A percentile compares a stretch with the other conserved stretches of the same genome.
These are phyloP conservation scores for Diorhabda carinulata DNA, from an alignment of 1,140 invertebrate species.

Conservation along the genomic window DNA sequence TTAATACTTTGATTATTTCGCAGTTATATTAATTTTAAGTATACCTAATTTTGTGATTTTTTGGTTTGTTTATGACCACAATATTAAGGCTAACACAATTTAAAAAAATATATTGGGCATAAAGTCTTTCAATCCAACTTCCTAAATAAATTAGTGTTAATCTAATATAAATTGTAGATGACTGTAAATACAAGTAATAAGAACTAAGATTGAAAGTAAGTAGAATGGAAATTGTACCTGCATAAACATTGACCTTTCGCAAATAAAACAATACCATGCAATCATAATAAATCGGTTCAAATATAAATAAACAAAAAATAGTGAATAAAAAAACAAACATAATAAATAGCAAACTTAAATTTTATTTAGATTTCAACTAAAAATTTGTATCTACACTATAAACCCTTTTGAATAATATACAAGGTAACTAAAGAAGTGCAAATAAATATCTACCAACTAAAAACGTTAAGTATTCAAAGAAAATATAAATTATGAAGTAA, in stretches of 20 bases:
- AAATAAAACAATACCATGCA: slow-evolving; percentile 20
- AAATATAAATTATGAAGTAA: slow-evolving; percentile 23
- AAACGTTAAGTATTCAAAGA: slow-evolving; percentile 27
- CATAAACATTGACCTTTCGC: not conserved
- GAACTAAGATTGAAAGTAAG: no score
- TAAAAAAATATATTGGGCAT: no score
- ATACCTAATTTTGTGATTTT: no score
- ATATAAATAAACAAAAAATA: not conserved
- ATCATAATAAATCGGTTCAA: slow-evolving; percentile 6
- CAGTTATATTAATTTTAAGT: no score
- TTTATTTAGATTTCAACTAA: slow-evolving; percentile 22
- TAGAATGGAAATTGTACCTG: no score
- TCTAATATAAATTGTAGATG: no score
- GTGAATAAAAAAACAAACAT: slow-evolving; percentile 7
- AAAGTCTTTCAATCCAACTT: no score
- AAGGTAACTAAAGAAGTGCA: slow-evolving; percentile 40
- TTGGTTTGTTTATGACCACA: no score
- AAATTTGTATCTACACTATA: slow-evolving; percentile 25
- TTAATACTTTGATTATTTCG: no score
- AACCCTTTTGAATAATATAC: slow-evolving; percentile 23
- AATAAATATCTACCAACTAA: slow-evolving; percentile 34
- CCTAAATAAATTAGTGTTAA: no score
- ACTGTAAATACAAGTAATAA: no score
- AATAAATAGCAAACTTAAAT: not conserved
- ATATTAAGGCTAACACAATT: no score